phyloP scores from a whole-genome alignment of 2,113 vertebrate genomes.

The Solenodon paradoxus region DNA sequence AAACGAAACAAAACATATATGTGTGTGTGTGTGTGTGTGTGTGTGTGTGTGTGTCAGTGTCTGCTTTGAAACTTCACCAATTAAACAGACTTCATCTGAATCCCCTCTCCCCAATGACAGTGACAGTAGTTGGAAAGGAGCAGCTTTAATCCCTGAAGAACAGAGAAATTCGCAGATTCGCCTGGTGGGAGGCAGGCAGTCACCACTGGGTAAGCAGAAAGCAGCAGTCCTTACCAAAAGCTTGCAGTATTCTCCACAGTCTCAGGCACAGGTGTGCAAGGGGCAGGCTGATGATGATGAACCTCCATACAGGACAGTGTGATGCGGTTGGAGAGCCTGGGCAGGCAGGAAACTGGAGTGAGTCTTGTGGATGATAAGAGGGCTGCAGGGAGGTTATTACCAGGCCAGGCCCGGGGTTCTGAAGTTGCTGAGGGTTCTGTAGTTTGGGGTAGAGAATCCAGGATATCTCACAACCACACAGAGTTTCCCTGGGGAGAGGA shows the following conservation, averaged over 20 bases:
- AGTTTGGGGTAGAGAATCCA: fast-evolving
- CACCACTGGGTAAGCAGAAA: not conserved
- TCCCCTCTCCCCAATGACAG: not conserved
- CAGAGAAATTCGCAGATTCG: not conserved
- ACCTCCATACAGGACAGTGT: too few relatives aligned
- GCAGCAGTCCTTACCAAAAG: not conserved
- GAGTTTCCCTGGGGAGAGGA: too few relatives aligned
- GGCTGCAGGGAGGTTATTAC: not conserved
- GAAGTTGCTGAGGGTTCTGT: not conserved
- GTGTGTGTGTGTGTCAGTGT: too few relatives aligned
- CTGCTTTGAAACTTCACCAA: not conserved
- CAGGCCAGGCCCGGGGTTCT: not conserved
- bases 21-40: too few relatives aligned
- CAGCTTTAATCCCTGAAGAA: not conserved
- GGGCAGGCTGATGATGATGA: fast-evolving
- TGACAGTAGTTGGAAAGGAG: too few relatives aligned
- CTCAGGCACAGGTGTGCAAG: fast-evolving
- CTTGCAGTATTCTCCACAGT: too few relatives aligned
- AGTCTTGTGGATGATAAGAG: fast-evolving
- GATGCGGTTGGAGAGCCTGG: too few relatives aligned
- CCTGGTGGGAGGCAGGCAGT: not conserved
- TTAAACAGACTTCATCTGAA: not conserved
- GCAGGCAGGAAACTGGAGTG: too few relatives aligned
- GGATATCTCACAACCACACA: not conserved
- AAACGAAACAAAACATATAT: too few relatives aligned